Evolutionary conservation across 1,140 invertebrate genomes (phyloP).

Genomic region (Drosophila pandora): DNA sequence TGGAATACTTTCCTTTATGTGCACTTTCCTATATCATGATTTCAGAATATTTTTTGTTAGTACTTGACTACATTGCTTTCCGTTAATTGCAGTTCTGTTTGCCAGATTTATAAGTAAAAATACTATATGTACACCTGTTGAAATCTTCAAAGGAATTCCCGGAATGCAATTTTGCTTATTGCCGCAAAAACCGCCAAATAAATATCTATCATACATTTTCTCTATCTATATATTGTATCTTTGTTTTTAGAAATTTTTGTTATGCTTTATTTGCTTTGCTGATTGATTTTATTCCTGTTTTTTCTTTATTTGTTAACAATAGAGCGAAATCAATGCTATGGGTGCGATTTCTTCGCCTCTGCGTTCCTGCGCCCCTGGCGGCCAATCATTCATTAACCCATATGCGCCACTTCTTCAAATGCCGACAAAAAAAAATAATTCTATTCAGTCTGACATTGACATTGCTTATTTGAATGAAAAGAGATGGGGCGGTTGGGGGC

Average conservation of each 20-base stretch:
- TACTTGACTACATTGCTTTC: constrained; percentile 28
- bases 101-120: constrained; percentile 1
- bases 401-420: constrained; percentile 32
- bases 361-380: not conserved
- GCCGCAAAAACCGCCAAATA: constrained; percentile 25
- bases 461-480: constrained; percentile 36
- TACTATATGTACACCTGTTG: constrained; percentile 9
- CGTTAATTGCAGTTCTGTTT: constrained; percentile 46
- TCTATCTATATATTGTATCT: not conserved
- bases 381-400: constrained; percentile 47
- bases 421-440: constrained; percentile 21
- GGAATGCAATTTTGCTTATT: constrained; percentile 1
- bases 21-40: constrained; percentile 47
- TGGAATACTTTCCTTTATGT: constrained; percentile 64
- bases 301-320: not conserved
- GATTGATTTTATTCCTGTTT: constrained; percentile 17
- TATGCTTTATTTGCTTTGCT: not conserved
- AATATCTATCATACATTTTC: constrained; percentile 19
- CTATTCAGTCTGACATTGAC: constrained; percentile 37
- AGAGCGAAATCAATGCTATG: constrained; percentile 21
- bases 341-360: constrained; percentile 11
- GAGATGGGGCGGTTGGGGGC: not conserved
- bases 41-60: constrained; percentile 1
- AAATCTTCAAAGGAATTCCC: constrained; percentile 17
- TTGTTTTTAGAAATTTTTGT: constrained; percentile 5